A percentile compares a stretch with the other conserved stretches of the same genome.
Conservation (phyloP, 2,888 invertebrate species). For the Himalopsyche anomala region DNA sequence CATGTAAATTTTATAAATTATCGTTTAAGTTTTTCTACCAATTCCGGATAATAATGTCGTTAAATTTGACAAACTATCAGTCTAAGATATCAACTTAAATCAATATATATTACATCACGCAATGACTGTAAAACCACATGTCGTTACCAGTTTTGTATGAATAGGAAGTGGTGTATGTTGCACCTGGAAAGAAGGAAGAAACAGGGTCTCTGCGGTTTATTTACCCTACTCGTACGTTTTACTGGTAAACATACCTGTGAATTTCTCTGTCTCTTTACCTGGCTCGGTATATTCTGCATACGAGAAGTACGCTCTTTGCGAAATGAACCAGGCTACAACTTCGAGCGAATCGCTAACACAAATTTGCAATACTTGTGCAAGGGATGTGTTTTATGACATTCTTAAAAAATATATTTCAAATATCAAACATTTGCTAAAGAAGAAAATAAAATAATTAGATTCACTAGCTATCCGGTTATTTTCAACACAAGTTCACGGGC, state of each 20-base stretch:
- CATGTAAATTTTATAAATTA: no score
- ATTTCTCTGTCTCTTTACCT: not conserved
- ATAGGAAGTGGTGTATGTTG: constrained; percentile 12
- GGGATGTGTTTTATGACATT: not conserved
- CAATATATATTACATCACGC: no score
- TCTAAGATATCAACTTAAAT: no score
- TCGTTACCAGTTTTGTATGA: not conserved
- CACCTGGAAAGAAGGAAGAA: not conserved
- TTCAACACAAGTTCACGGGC: no score
- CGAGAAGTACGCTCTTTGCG: constrained; percentile 41
- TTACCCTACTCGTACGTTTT: constrained; percentile 3
- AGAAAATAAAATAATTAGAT: no score
- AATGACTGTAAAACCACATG: not conserved
- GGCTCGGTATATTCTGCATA: not conserved
- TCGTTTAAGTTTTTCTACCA: no score
- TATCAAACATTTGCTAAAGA: no score
- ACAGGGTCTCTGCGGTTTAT: not conserved
- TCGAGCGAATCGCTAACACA: constrained; percentile 63
- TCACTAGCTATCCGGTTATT: no score
- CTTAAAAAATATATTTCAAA: no score
- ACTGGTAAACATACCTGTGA: constrained; percentile 27
- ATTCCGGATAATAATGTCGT: no score
- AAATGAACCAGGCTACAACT: constrained; percentile 59
- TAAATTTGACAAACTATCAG: no score
- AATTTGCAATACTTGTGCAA: constrained; percentile 54